phyloP scores from a whole-genome alignment of 53 echinoderm and acorn worm genomes.

The Temnopleurus reevesii region DNA sequence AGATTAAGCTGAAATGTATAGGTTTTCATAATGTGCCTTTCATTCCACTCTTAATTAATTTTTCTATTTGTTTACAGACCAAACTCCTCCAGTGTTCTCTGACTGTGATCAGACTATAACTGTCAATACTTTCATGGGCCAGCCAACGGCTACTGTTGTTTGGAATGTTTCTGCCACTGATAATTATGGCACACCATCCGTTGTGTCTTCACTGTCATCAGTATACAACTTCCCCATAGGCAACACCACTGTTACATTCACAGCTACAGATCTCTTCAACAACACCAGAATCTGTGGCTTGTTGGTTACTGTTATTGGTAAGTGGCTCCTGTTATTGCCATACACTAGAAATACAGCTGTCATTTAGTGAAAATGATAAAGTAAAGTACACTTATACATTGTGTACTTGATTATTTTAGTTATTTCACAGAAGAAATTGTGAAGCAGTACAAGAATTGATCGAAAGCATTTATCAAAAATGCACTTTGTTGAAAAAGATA shows the following conservation, averaged over 20 bases:
- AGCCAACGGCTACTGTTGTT: not conserved
- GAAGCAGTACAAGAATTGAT: no score
- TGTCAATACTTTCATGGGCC: not conserved
- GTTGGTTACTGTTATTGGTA: constrained; percentile 49
- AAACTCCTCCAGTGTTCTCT: constrained; percentile 25
- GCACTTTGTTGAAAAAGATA: no score
- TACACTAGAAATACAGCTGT: no score
- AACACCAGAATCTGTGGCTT: constrained; percentile 34
- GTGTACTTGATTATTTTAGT: no score
- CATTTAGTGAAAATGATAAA: no score
- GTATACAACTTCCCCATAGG: not conserved
- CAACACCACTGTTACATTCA: not conserved
- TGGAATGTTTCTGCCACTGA: constrained; percentile 31
- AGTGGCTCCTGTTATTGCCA: not conserved
- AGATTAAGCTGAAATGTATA: no score
- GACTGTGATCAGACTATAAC: not conserved
- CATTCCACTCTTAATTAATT: not conserved
- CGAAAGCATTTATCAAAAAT: no score
- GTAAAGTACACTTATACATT: no score
- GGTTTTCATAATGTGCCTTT: no score
- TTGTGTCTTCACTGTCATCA: not conserved
- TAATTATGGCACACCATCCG: not conserved
- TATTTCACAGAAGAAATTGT: no score
- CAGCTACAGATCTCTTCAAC: constrained; percentile 9
- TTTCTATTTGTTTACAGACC: not conserved